These are phyloP conservation scores for Cygnus olor DNA, from an alignment of 2,797 vertebrate genomes.

Conservation along the genomic window DNA sequence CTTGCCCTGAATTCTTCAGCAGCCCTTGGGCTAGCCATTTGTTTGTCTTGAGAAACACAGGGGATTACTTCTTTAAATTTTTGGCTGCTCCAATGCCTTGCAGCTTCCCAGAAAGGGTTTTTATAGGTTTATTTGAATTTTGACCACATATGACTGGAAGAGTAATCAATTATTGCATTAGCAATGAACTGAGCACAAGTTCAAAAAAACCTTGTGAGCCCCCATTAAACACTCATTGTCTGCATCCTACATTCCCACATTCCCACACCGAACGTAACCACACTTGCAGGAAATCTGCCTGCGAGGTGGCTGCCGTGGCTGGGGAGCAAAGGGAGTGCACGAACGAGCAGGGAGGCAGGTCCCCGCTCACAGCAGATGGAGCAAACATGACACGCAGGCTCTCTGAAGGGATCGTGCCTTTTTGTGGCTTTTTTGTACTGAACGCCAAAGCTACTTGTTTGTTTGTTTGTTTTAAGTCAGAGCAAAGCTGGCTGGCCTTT, in stretches of 20 bases:
- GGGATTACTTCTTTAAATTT: conserved; percentile 1
- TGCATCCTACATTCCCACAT: neutral
- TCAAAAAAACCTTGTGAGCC: neutral
- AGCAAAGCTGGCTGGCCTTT: neutral
- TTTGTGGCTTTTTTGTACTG: neutral
- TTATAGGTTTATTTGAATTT: conserved; percentile 40
- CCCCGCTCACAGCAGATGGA: neutral
- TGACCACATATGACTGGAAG: neutral
- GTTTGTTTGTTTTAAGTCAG: too few species aligned
- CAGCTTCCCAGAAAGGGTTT: conserved; percentile 45
- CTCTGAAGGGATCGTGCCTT: neutral
- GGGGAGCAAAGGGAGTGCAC: neutral
- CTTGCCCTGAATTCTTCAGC: neutral
- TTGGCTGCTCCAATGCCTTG: neutral
- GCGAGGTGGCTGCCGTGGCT: neutral
- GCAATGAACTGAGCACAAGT: neutral
- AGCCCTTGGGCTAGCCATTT: neutral
- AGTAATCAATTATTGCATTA: conserved; percentile 16
- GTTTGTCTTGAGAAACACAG: conserved; percentile 3
- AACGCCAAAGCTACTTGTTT: neutral
- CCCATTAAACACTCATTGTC: conserved; percentile 9
- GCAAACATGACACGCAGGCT: neutral
- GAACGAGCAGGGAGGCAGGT: neutral
- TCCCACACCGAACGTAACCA: neutral
- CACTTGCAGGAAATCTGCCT: neutral